A percentile compares a stretch with the other conserved stretches of the same genome.
Conservation (phyloP, 2,888 invertebrate species). For the Synergus itoensis region DNA sequence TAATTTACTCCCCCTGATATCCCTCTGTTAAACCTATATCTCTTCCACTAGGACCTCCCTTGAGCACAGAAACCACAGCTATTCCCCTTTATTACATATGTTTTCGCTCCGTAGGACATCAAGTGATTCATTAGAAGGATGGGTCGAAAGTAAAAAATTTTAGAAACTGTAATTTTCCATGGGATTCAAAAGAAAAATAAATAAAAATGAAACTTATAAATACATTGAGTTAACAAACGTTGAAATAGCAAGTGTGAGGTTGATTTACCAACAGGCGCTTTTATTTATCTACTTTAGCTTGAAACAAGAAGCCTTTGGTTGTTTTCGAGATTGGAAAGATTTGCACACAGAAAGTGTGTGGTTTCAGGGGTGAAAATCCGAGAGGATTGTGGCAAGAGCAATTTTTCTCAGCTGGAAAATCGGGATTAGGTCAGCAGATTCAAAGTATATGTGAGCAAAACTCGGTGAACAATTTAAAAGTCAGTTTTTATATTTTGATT, state of each 20-base stretch:
- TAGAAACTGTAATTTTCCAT: too few species aligned
- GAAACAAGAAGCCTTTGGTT: not conserved
- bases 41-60: not conserved
- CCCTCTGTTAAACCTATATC: not conserved
- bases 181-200: too few species aligned
- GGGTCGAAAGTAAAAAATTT: too few species aligned
- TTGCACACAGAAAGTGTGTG: not conserved
- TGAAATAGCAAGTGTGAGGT: not conserved
- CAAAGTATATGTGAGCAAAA: not conserved
- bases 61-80: not conserved
- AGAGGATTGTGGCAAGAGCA: not conserved
- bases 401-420: not conserved
- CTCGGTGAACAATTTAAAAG: not conserved
- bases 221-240: not conserved
- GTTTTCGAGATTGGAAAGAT: not conserved
- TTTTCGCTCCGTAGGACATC: not conserved
- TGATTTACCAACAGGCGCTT: not conserved
- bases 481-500: too few species aligned
- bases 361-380: slow-evolving; percentile 7
- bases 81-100: not conserved
- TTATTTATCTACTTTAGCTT: not conserved
- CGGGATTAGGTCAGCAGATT: not conserved
- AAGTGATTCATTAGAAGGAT: not conserved
- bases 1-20: not conserved
- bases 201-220: not conserved